Evolutionary conservation across 1,140 invertebrate species (phyloP), one percentile per base, ranked within the genome.

Genomic region (Drosophila kepulauana): DNA sequence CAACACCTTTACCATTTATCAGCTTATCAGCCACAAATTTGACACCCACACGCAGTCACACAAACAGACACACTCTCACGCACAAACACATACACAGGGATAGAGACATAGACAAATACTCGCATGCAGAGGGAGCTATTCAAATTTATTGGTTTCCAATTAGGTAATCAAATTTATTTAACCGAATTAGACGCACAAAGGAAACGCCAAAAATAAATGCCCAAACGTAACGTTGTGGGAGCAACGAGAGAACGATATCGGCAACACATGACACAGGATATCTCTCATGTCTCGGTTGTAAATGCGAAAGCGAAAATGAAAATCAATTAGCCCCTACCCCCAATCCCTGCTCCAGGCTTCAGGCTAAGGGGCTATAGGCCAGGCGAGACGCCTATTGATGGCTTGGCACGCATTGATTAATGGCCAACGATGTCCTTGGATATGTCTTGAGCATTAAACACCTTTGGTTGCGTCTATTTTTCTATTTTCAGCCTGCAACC

Each of bases 401-500:
- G 52, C 28, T 49, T 70, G 54, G 46, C 20, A 25, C 52, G 52
- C 75, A 79, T 88, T 88, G 85, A 88, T 88, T 89, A 90, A 88
- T 88, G 84, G 85, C 54, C 68, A 72, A 63, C 69, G 73, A 71
- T 84, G 76, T 75, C 46, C 64, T 63, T 62, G 45, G 46, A 10
- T 48, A 84, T 81, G 48, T 75, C 25, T 41, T 38, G 35, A 38
- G 56, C 45, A 69, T 54, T 82, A 76, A 79, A 87, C 82, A 79
- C 75, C 52, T 76, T 62, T 49, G 67, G 59, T 45, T 56, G 66
- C 51, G 67, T 85, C 74, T 81, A 74, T 81, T 56, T 25, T 70
- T 85, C 74, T 81, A 74, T 81, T 91, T 86, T 54, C 69, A 95
- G 95, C 94, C 74, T 95, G 95, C 43, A 95, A 95, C 56, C 95